A percentile compares a stretch with the other conserved stretches of the same genome.
Conservation (phyloP, 2,113 vertebrate species). For the Puntigrus tetrazona region DNA sequence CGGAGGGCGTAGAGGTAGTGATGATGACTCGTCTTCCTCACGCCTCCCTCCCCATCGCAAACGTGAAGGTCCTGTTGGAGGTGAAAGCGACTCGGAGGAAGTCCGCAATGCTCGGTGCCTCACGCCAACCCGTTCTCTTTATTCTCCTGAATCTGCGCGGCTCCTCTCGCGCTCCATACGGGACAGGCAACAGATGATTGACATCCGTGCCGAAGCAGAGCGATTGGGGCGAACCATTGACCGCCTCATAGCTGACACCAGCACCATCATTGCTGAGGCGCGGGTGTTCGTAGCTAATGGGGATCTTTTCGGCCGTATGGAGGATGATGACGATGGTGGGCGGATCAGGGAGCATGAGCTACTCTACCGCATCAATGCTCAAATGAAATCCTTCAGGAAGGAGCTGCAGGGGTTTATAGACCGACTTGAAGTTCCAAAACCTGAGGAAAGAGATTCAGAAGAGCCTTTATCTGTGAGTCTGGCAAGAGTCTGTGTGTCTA, state of each 20-base stretch:
- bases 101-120: constrained; percentile 85
- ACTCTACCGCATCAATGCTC: constrained; percentile 92
- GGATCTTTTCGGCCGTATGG: constrained; percentile 83
- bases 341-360: constrained; percentile 93
- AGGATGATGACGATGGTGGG: constrained; percentile 86
- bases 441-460: constrained; percentile 83
- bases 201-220: constrained; percentile 93
- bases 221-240: constrained; percentile 92
- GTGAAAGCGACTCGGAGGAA: constrained; percentile 94
- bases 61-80: constrained; percentile 92
- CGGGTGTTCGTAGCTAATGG: constrained; percentile 88
- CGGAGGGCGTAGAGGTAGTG: constrained; percentile 85
- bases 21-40: constrained; percentile 84
- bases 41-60: constrained; percentile 91
- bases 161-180: constrained; percentile 49
- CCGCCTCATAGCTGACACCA: constrained; percentile 92
- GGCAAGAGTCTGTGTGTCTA: constrained; percentile 70
- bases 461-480: constrained; percentile 93
- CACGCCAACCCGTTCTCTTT: constrained; percentile 85
- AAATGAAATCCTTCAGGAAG: constrained; percentile 97
- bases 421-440: constrained; percentile 86
- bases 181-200: constrained; percentile 86
- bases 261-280: constrained; percentile 90
- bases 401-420: constrained; percentile 96
- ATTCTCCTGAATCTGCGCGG: constrained; percentile 83